Evolutionary conservation across 2,113 vertebrate genomes (phyloP).

Genomic region (Desmodus rotundus): DNA sequence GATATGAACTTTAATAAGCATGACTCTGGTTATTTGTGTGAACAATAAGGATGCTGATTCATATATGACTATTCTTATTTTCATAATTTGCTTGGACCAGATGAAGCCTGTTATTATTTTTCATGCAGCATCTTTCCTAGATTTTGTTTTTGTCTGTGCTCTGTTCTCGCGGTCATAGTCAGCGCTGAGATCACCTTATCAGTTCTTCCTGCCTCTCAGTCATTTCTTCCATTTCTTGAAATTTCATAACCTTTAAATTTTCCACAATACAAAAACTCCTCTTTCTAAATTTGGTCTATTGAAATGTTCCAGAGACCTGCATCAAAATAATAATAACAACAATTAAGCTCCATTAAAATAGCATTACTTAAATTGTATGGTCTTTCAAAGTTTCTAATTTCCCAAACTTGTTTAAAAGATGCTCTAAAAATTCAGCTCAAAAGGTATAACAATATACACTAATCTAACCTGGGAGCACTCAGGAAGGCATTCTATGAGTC

Average conservation of each 20-base stretch:
- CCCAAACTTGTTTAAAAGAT: not conserved
- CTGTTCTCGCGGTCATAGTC: conserved; percentile 11
- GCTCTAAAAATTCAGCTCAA: not conserved
- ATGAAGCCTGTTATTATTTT: conserved; percentile 36
- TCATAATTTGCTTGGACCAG: conserved; percentile 42
- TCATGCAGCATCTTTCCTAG: conserved; percentile 43
- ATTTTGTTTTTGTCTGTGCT: conserved; percentile 60
- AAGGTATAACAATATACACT: not conserved
- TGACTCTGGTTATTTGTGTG: not conserved
- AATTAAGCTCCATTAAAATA: not conserved
- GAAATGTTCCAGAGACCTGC: not conserved
- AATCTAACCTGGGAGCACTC: not conserved
- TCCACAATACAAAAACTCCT: conserved; percentile 38
- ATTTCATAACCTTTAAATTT: conserved; percentile 74
- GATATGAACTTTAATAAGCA: not conserved
- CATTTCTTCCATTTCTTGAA: conserved; percentile 66
- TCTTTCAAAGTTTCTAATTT: not conserved
- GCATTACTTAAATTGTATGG: not conserved
- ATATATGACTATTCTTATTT: not conserved
- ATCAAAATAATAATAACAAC: conserved; percentile 35
- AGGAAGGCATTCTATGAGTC: not conserved
- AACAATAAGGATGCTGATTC: not conserved
- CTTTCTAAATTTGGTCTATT: conserved; percentile 46
- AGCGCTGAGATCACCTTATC: conserved; percentile 67
- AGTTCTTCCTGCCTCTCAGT: conserved; percentile 65